phyloP scores from a whole-genome alignment of 2,113 vertebrate species.

The Hoplias malabaricus region DNA sequence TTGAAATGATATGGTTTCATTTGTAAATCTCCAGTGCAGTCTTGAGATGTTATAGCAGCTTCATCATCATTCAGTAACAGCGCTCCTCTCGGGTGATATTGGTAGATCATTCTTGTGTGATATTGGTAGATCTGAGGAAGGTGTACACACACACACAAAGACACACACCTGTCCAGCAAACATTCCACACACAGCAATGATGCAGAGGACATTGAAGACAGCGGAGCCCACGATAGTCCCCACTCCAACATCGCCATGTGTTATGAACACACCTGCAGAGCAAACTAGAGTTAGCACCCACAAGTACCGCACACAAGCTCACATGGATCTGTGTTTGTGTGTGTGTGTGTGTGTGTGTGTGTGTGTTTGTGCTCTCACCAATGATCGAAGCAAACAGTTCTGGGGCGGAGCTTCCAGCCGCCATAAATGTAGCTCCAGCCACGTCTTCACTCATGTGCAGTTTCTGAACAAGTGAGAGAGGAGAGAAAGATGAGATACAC shows the following conservation, averaged over 20 bases:
- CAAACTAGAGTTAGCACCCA: not conserved
- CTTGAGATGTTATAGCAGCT: constrained; percentile 10
- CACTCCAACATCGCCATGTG: constrained; percentile 87
- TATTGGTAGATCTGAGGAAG: not conserved
- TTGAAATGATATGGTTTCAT: not conserved
- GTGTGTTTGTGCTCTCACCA: constrained; percentile 68
- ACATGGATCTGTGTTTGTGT: no score
- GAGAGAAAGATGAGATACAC: constrained; percentile 45
- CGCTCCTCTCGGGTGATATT: no score
- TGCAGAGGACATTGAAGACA: constrained; percentile 89
- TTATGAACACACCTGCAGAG: constrained; percentile 84
- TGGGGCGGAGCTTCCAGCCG: constrained; percentile 87
- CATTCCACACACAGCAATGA: constrained; percentile 85
- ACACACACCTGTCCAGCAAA: constrained; percentile 86
- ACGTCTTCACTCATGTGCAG: constrained; percentile 87
- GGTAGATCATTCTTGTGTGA: no score
- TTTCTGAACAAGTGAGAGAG: constrained; percentile 79
- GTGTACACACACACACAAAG: not conserved
- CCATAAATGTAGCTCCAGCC: constrained; percentile 91
- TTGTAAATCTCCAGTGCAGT: not conserved
- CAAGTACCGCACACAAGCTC: not conserved
- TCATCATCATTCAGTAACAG: no score
- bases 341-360: constrained; percentile 11
- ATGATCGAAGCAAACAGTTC: constrained; percentile 88
- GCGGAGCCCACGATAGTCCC: constrained; percentile 90